Base-by-base conservation (phyloP, 2,888 invertebrate species). In the Corythucha ciliata region DNA sequence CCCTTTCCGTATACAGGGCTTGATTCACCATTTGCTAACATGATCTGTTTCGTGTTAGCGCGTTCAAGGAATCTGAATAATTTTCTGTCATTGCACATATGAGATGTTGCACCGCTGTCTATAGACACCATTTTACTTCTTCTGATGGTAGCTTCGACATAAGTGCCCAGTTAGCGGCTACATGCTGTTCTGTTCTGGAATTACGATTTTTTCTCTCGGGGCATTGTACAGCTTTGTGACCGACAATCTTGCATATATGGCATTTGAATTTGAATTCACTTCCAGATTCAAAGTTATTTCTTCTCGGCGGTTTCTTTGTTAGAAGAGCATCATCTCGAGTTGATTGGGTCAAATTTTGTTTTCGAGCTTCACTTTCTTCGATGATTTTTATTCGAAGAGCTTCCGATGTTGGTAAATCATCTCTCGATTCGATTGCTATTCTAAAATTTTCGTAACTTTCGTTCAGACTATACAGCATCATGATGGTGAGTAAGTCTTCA, bases 101-200 rank as follows among this genome's bases (percentile, higher is more conserved):
- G 42, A 26, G 26, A 27, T n/a, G 14, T 42, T 27, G 26, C 26
- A 7, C 42, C 42, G 16, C 42, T 42, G 29, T 42, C 42, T n/a
- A n/a, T 8, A 42, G 27, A 29, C 42, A 42, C 27, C 42, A 42
- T 42, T 10, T 42, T n/a, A n/a, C n/a, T n/a, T n/a, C n/a, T n/a
- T n/a, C n/a, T n/a, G n/a, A n/a, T n/a, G n/a, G n/a, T n/a, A n/a
- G n/a, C n/a, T n/a, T n/a, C n/a, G n/a, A n/a, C n/a, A n/a, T n/a
- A n/a, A n/a, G n/a, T n/a, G n/a, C n/a, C n/a, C n/a, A n/a, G n/a
- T n/a, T n/a, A n/a, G n/a, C n/a, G n/a, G n/a, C n/a, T n/a, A n/a
- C n/a, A n/a, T n/a, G n/a, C n/a, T n/a, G n/a, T n/a, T n/a, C n/a
- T n/a, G n/a, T n/a, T n/a, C n/a, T n/a, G n/a, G n/a, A n/a, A 24